Evolutionary conservation across 2,888 invertebrate species (phyloP), one percentile per base, ranked within the genome.

Genomic region (Lasioglossum pauxillum): DNA sequence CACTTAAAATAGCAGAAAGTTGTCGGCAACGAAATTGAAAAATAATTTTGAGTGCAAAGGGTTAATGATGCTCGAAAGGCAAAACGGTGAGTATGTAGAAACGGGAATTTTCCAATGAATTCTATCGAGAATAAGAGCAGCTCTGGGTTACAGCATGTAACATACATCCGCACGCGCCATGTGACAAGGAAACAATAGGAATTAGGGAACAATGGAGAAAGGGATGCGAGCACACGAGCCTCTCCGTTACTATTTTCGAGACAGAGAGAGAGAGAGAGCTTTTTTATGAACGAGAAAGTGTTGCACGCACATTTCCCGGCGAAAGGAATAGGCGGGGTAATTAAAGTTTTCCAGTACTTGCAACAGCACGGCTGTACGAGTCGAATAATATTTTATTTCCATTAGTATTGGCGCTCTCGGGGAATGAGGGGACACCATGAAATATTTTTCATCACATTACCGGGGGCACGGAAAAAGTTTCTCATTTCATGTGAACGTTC

Each of bases 181-280:
- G 71, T 78, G 73, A 46, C 60, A n/a, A 19, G 27, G 14, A 75
- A 60, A 44, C 60, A 69, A 44, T 19, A 12, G 19, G 74, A 53
- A 83, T 83, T 78, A 82, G 60, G 35, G 60, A 75, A 83, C 75
- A 84, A 83, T 44, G 46, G 57, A 2, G 64, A 46, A 46, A 74
- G 16, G n/a, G 27, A 69, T 41, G 76, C 49, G 53, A 23, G 73
- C 76, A 16, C 44, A 8, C 73, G 27, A 60, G 71, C 31, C 19
- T 53, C 74, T 74, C 60, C 71, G 31, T 8, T 75, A 10, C 19
- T 10, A 19, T 35, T 67, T 46, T 41, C 16, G 1, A 46, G 5
- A 46, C 5, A 16, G 44, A 44, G 5, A 35, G 23, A 46, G 16
- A 16, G 44, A 44, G 5, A 35, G 23, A 27, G 67, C 57, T 76